A percentile compares a stretch with the other conserved stretches of the same genome.
phyloP scores from a whole-genome alignment of 2,797 vertebrate genomes.

The Varecia variegata region DNA sequence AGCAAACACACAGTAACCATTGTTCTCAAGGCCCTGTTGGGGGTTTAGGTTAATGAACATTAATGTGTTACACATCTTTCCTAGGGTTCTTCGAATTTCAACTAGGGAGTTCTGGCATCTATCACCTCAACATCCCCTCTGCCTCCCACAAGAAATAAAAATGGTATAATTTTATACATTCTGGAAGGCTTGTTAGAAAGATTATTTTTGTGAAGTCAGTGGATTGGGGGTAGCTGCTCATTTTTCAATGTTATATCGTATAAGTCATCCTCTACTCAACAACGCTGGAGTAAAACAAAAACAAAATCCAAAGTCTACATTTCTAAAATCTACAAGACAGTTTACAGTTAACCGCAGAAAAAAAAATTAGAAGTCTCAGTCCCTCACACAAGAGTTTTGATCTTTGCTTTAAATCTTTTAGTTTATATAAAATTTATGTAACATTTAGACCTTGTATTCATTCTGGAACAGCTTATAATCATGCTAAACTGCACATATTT shows the following conservation, averaged over 20 bases:
- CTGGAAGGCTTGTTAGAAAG: not conserved
- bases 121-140: not conserved
- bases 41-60: not conserved
- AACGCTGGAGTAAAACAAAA: not conserved
- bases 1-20: not conserved
- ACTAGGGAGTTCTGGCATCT: not conserved
- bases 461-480: not conserved
- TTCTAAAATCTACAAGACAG: constrained; percentile 11
- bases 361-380: constrained; percentile 18
- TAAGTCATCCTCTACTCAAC: not conserved
- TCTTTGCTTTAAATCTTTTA: constrained; percentile 39
- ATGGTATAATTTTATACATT: not conserved
- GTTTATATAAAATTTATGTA: constrained; percentile 25
- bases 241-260: not conserved
- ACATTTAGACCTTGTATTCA: not conserved
- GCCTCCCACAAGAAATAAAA: not conserved
- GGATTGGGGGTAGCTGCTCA: not conserved
- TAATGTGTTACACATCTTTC: not conserved
- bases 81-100: not conserved
- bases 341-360: not conserved
- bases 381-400: not conserved
- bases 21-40: not conserved
- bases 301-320: not conserved
- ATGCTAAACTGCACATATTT: not conserved
- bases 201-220: not conserved